Evolutionary conservation across 2,113 vertebrate species (phyloP), one percentile per base, ranked within the genome.

Genomic region (Psittacula cyanocephala): DNA sequence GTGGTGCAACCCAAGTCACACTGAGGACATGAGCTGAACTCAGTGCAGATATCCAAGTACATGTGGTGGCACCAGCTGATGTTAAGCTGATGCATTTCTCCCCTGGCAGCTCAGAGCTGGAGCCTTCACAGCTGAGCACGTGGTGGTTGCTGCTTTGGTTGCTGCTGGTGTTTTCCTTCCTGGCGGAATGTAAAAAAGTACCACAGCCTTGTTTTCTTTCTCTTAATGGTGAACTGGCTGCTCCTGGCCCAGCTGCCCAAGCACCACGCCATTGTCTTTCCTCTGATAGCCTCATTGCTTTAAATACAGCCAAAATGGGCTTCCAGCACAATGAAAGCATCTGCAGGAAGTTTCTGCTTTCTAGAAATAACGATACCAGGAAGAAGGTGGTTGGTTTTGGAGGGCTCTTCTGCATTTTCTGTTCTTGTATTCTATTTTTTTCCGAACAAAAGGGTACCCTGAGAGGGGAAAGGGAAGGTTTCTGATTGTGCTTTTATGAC

Each of bases 401-500:
- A 88, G 71, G 41, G 14, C 16, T 64, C 20, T 46, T 46, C 37
- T 75, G 37, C 52, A 25, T 82, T 88, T 81, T 57, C 17, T 50
- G 46, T 77, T 62, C 14, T 72, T 33, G 8, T 63, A 0, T 17
- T 62, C 29, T 75, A 0, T 43, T 44, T 41, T 47, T 33, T 15
- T 17, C 35, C 19, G 9, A 28, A 11, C 23, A 17, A 15, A 63
- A 67, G 17, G 17, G 8, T 41, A 8, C 4, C 29, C 25, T 6
- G 37, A 49, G 28, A 33, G 14, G 5, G 9, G 63, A 67, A 62
- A 50, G 16, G 39, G 57, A 35, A 55, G 39, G 24, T 67, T 89
- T 53, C 37, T 69, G 12, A 2, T 7, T 0, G 4, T 33, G 39
- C 9, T n/a, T 55, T 76, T 29, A 3, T 43, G 29, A 0, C 0